A percentile compares a stretch with the other conserved stretches of the same genome.
These are phyloP conservation scores for Tridacna gigas DNA, from an alignment of 2,888 invertebrate genomes.

Conservation along the genomic window DNA sequence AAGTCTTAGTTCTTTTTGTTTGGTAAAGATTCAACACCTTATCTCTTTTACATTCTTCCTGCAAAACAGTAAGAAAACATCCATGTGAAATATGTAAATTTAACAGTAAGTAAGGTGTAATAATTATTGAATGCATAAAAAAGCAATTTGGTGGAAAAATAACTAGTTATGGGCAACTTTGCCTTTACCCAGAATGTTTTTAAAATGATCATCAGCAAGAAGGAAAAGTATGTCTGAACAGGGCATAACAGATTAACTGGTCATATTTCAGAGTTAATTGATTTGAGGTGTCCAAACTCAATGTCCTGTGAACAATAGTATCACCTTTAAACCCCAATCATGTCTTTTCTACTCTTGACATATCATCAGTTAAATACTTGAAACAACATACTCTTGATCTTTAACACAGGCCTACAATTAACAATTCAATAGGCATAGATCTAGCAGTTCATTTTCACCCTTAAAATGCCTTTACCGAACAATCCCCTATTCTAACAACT, in stretches of 20 bases:
- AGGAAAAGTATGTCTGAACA: neutral
- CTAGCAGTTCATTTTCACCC: too few species aligned
- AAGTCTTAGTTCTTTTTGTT: too few species aligned
- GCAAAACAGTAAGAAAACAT: too few species aligned
- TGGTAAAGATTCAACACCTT: too few species aligned
- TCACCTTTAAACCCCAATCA: neutral
- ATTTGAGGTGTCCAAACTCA: constrained; percentile 22
- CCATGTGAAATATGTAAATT: too few species aligned
- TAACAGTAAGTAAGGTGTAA: too few species aligned
- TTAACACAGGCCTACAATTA: neutral
- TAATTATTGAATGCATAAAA: too few species aligned
- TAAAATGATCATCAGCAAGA: neutral
- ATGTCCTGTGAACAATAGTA: neutral
- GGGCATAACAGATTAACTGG: constrained; percentile 4
- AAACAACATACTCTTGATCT: neutral
- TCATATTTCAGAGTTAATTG: constrained; percentile 31
- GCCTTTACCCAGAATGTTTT: neutral
- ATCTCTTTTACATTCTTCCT: too few species aligned
- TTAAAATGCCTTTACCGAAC: too few species aligned
- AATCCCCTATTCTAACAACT: too few species aligned
- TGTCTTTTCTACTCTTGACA: constrained; percentile 8
- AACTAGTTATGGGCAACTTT: neutral
- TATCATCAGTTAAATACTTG: neutral
- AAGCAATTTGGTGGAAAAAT: too few species aligned
- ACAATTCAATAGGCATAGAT: neutral